Evolutionary conservation across 2,797 vertebrate species (phyloP).

Genomic region (Hapalemur alaotrensis): DNA sequence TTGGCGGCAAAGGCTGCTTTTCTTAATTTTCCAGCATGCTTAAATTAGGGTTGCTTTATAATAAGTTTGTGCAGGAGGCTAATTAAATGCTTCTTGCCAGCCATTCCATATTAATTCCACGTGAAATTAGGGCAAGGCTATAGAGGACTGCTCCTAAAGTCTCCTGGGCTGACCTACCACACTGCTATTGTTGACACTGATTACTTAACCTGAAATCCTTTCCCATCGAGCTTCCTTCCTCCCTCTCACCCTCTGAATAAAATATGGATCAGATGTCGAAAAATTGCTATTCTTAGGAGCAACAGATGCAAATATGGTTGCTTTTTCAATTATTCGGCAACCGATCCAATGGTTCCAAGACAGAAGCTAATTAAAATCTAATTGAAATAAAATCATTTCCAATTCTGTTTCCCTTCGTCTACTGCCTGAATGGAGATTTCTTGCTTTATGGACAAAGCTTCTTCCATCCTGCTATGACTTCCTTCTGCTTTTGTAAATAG

Average conservation of each 20-base stretch:
- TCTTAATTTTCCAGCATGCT: constrained; percentile 77
- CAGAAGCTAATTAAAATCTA: constrained; percentile 86
- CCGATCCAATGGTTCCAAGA: constrained; percentile 78
- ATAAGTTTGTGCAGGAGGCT: constrained; percentile 81
- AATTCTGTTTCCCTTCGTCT: constrained; percentile 64
- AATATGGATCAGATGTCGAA: constrained; percentile 72
- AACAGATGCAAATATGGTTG: constrained; percentile 82
- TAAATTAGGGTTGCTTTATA: constrained; percentile 79
- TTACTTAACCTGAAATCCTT: constrained; percentile 76
- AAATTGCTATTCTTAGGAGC: constrained; percentile 75
- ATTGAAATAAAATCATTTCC: constrained; percentile 86
- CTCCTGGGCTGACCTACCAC: constrained; percentile 59
- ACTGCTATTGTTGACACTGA: constrained; percentile 72
- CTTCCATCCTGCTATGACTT: not conserved
- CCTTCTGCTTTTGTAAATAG: constrained; percentile 65
- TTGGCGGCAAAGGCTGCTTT: constrained; percentile 71
- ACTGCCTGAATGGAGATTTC: constrained; percentile 67
- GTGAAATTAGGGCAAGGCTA: constrained; percentile 76
- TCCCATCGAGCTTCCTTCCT: not conserved
- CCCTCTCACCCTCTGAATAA: constrained; percentile 51
- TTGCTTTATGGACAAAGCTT: constrained; percentile 10
- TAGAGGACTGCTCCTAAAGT: constrained; percentile 61
- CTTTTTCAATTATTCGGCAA: constrained; percentile 84
- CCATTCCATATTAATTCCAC: constrained; percentile 76
- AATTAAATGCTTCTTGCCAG: constrained; percentile 81